Conservation (phyloP, 2,888 invertebrate genomes). For the Orthonychiurus folsomi region DNA sequence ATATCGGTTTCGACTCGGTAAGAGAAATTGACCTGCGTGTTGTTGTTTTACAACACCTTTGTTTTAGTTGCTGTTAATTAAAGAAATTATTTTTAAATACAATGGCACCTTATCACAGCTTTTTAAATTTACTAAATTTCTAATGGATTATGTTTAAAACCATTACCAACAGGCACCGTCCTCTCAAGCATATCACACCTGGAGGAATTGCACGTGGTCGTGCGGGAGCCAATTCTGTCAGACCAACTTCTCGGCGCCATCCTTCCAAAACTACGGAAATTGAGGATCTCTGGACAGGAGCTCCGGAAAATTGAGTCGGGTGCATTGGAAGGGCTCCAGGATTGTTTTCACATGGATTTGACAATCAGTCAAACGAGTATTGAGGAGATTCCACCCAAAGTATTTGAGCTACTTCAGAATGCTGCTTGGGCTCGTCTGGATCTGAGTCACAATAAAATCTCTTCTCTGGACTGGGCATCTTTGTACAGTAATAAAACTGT, state of each 20-base stretch:
- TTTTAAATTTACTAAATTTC: too few relatives aligned
- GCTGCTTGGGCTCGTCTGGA: slow-evolving; percentile 51
- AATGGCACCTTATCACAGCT: too few relatives aligned
- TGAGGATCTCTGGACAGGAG: slow-evolving; percentile 69
- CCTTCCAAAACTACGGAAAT: slow-evolving; percentile 65
- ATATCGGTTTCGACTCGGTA: slow-evolving; percentile 58
- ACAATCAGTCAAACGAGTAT: slow-evolving; percentile 69
- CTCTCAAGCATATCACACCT: slow-evolving; percentile 63
- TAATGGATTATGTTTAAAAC: slow-evolving; percentile 26
- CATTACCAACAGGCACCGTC: slow-evolving; percentile 50
- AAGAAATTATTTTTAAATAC: too few relatives aligned
- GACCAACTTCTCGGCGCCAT: slow-evolving; percentile 68
- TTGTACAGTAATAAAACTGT: slow-evolving; percentile 77
- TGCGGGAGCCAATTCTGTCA: slow-evolving; percentile 63
- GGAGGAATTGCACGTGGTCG: slow-evolving; percentile 64
- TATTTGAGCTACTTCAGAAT: slow-evolving; percentile 34
- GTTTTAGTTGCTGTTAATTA: too few relatives aligned
- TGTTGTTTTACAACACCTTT: too few relatives aligned
- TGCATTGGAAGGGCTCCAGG: slow-evolving; percentile 65
- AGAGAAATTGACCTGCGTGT: slow-evolving; percentile 1
- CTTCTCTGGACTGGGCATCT: slow-evolving; percentile 68
- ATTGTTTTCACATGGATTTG: slow-evolving; percentile 65
- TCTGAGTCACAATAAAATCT: slow-evolving; percentile 69
- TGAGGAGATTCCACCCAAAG: slow-evolving; percentile 65
- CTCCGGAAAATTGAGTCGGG: slow-evolving; percentile 65